phyloP scores from a whole-genome alignment of 2,113 vertebrate species.

The Salminus brasiliensis region DNA sequence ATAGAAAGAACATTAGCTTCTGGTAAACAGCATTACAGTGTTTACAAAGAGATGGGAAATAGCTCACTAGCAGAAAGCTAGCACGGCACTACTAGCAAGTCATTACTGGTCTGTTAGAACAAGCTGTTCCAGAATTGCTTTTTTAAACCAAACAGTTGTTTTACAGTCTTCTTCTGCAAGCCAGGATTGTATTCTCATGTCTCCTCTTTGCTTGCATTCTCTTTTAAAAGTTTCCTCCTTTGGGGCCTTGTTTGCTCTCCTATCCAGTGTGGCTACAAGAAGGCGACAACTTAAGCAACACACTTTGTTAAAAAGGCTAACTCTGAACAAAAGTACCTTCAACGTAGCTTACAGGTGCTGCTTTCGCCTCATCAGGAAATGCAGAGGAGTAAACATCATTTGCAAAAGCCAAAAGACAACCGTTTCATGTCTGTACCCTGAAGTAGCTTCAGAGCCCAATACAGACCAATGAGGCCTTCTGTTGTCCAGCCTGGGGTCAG shows the following conservation, averaged over 20 bases:
- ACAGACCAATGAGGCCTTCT: constrained; percentile 28
- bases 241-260: neutral
- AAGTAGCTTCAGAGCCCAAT: constrained; percentile 42
- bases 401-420: constrained; percentile 24
- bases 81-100: neutral
- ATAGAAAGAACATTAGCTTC: neutral
- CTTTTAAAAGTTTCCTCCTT: neutral
- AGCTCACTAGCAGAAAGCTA: too few relatives aligned
- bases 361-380: constrained; percentile 33
- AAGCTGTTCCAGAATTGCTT: too few relatives aligned
- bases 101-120: neutral
- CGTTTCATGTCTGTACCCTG: constrained; percentile 43
- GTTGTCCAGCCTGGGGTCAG: constrained; percentile 28
- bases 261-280: neutral
- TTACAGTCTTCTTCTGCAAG: neutral
- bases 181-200: neutral
- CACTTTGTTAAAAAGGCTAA: constrained; percentile 21
- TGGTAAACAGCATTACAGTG: too few relatives aligned
- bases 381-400: constrained; percentile 45
- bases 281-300: neutral
- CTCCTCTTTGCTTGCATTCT: neutral
- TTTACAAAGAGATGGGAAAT: too few relatives aligned
- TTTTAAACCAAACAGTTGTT: neutral
- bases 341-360: constrained; percentile 32
- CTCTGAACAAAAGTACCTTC: constrained; percentile 10